Evolutionary conservation across 2,797 vertebrate species (phyloP).

Genomic region (Coendou prehensilis): DNA sequence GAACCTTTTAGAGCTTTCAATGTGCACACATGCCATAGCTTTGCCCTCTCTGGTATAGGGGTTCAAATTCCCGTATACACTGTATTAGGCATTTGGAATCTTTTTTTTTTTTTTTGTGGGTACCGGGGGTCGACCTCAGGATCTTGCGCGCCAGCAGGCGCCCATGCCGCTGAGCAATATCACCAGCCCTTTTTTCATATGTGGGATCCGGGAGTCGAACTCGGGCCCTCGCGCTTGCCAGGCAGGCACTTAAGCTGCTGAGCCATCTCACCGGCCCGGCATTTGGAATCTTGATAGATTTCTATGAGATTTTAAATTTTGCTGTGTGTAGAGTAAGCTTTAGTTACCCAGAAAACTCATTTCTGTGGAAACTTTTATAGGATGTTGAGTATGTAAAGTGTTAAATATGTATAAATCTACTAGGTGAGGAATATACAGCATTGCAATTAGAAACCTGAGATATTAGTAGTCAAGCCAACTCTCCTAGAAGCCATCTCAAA

Average conservation of each 20-base stretch:
- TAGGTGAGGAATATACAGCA: neutral
- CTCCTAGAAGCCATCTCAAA: slow-evolving; percentile 48
- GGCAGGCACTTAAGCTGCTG: no score
- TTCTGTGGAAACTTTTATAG: slow-evolving; percentile 11
- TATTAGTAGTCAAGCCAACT: slow-evolving; percentile 34
- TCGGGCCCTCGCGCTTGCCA: no score
- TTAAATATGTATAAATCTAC: slow-evolving; percentile 9
- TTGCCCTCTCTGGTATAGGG: neutral
- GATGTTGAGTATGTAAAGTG: neutral
- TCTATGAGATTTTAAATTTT: slow-evolving; percentile 46
- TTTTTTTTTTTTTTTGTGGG: neutral
- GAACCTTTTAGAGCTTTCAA: neutral
- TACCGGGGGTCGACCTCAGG: no score
- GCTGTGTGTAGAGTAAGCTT: neutral
- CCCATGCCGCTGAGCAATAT: no score
- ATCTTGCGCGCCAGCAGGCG: no score
- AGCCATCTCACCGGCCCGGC: neutral
- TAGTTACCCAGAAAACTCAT: slow-evolving; percentile 4
- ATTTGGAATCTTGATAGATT: slow-evolving; percentile 8
- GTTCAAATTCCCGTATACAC: neutral
- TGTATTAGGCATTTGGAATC: neutral
- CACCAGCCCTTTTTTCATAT: no score
- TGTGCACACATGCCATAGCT: neutral
- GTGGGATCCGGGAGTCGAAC: no score
- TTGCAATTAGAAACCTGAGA: slow-evolving; percentile 45